Evolutionary conservation across 2,888 invertebrate species (phyloP).

Genomic region (Encarsia formosa): DNA sequence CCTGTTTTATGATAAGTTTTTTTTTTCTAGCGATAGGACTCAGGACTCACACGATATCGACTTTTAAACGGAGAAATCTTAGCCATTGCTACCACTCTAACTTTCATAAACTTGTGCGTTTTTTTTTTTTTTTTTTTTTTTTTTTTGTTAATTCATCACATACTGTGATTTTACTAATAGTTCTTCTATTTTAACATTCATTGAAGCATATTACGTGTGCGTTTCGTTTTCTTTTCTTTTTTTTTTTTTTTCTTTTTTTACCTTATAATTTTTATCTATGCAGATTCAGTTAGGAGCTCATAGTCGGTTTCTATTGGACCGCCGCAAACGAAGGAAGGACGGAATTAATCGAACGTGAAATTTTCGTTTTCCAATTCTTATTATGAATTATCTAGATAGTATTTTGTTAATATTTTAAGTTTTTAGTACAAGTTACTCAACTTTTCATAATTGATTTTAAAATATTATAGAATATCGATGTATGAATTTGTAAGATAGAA

Average conservation of each 20-base stretch:
- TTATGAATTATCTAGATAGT: too few species aligned
- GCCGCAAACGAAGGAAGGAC: constrained; percentile 23
- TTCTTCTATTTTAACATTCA: too few species aligned
- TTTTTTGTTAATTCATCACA: too few species aligned
- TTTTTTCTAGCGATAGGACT: constrained; percentile 7
- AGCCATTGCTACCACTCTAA: constrained; percentile 5
- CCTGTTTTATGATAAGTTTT: constrained; percentile 13
- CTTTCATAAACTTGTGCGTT: constrained; percentile 24
- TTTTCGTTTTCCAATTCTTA: constrained; percentile 17
- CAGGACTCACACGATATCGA: constrained; percentile 17
- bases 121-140: constrained; percentile 10
- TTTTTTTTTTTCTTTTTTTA: too few species aligned
- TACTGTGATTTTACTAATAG: too few species aligned
- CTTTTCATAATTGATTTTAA: too few species aligned
- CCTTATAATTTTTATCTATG: too few species aligned
- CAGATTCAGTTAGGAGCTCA: constrained; percentile 7
- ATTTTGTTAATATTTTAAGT: too few species aligned
- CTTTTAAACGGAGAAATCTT: constrained; percentile 17
- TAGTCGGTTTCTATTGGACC: constrained; percentile 15
- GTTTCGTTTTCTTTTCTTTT: constrained; percentile 11
- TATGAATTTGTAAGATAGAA: too few species aligned
- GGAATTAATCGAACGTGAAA: constrained; percentile 22
- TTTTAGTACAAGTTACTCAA: too few species aligned
- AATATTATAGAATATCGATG: too few species aligned
- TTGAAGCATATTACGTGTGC: too few species aligned